These are phyloP conservation scores for Spisula subtruncata DNA, from an alignment of 2,888 invertebrate species.

Conservation along the genomic window DNA sequence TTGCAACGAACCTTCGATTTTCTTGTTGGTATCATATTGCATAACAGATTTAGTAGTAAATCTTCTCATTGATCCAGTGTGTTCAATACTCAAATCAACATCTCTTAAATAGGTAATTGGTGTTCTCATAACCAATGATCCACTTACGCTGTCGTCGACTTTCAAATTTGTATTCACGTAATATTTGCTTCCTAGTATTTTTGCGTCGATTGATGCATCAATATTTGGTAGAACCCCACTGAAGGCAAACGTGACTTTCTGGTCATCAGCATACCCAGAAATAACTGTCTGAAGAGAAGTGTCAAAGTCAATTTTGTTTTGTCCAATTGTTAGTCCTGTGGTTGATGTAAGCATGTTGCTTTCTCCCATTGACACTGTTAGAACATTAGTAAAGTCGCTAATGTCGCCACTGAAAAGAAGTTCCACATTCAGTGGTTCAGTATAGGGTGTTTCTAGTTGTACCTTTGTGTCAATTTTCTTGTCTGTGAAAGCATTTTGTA, in stretches of 20 bases:
- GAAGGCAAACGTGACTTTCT: slow-evolving; percentile 38
- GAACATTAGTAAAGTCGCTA: slow-evolving; percentile 44
- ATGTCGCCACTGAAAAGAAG: slow-evolving; percentile 41
- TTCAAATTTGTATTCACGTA: slow-evolving; percentile 52
- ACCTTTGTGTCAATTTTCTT: slow-evolving; percentile 52
- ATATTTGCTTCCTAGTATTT: slow-evolving; percentile 51
- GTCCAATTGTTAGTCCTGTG: slow-evolving; percentile 39
- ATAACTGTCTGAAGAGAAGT: slow-evolving; percentile 44
- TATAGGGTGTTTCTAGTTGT: slow-evolving; percentile 55
- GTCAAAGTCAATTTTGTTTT: slow-evolving; percentile 39
- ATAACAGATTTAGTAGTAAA: slow-evolving; percentile 54
- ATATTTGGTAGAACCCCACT: slow-evolving; percentile 45
- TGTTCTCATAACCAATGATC: slow-evolving; percentile 50
- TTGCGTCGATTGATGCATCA: slow-evolving; percentile 46
- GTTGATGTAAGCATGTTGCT: slow-evolving; percentile 36
- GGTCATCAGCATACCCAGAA: slow-evolving; percentile 55
- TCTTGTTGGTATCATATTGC: slow-evolving; percentile 50
- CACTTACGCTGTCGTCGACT: slow-evolving; percentile 38
- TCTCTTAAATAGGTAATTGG: slow-evolving; percentile 46
- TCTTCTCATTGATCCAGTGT: slow-evolving; percentile 46
- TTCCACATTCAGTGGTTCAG: slow-evolving; percentile 50
- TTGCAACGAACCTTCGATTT: slow-evolving; percentile 44
- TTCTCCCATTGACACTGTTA: slow-evolving; percentile 45
- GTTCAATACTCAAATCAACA: slow-evolving; percentile 47
- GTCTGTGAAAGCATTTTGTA: slow-evolving; percentile 45